phyloP scores from a whole-genome alignment of 2,797 vertebrate genomes.

The Melanotaenia pygmaea region DNA sequence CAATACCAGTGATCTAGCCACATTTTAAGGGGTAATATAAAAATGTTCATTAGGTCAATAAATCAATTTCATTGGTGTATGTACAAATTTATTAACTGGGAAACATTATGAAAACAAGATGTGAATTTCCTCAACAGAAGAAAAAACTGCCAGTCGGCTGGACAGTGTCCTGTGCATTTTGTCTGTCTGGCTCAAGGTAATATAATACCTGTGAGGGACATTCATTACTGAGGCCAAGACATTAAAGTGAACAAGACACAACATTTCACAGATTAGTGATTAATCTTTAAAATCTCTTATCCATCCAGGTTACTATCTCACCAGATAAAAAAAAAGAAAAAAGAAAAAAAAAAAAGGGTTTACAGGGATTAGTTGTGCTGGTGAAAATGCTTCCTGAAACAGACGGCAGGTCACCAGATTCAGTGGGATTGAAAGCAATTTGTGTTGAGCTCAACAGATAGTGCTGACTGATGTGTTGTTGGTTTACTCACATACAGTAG shows the following conservation, averaged over 20 bases:
- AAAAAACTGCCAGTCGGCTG: not conserved
- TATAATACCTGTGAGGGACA: slow-evolving; percentile 23
- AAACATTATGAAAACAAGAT: not conserved
- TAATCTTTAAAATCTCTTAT: slow-evolving; percentile 19
- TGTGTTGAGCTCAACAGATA: too few relatives aligned
- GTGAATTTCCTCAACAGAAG: not conserved
- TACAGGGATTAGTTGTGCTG: not conserved
- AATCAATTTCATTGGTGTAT: not conserved
- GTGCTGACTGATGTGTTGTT: not conserved
- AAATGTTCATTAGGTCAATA: not conserved
- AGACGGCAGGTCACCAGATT: too few relatives aligned
- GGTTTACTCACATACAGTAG: not conserved
- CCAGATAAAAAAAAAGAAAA: slow-evolving; percentile 6
- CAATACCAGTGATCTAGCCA: too few relatives aligned
- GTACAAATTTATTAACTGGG: not conserved
- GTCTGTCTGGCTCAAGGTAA: slow-evolving; percentile 25
- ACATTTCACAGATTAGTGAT: slow-evolving; percentile 15
- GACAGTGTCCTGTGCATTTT: slow-evolving; percentile 9
- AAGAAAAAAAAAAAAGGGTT: not conserved
- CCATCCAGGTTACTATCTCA: not conserved
- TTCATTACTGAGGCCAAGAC: slow-evolving; percentile 30
- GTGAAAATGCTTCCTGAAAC: not conserved
- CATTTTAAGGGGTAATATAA: not conserved
- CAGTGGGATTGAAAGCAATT: too few relatives aligned
- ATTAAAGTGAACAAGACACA: slow-evolving; percentile 35